Base-by-base conservation (phyloP, 2,888 invertebrate species). In the Cybosia mesomella region DNA sequence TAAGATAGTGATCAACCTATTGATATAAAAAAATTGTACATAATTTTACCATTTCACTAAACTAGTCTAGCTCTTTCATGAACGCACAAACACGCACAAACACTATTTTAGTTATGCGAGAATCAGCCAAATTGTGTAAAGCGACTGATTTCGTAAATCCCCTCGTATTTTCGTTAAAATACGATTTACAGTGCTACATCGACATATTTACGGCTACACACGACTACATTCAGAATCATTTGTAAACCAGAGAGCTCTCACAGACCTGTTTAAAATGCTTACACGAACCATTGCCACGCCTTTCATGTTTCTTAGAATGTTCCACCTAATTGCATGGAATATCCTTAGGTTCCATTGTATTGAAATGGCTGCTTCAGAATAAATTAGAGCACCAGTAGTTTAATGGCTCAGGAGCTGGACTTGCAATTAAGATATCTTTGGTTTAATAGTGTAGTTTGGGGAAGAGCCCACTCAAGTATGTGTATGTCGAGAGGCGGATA, bases 241-340 rank as follows among this genome's bases (percentile, higher is more conserved):
- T 24, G 54, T 55, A 55, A 24, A 55, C 21, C 22, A 55, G 24
- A 21, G 24, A 55, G 22, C 22, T 22, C 54, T 55, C 54, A 3
- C 43, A 55, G 54, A 55, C 21, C 13, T 49, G 49, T 49, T 49
- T 24, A 9, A 57, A 24, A 28, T 57, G 28, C 28, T 57, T 22
- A 28, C 24, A 57, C 28, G 28, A 18, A 57, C 57, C 57, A 28
- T 57, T 57, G 28, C 57, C 57, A 24, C 24, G 28, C 57, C 15
- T 57, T 57, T 57, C 57, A 57, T 57, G 57, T 57, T 32, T 28
- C 15, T 22, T 22, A 43, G 43, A 18, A 36, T 39, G 36, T 39
- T 11, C 24, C 39, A 21, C 13, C 15, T 60, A 76, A 66, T 57
- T 57, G 57, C 18, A 28, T 15, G 18, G 24, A 24, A 57, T 57